Conservation (phyloP, 2,797 vertebrate genomes). For the Perdix hodgsoniae region DNA sequence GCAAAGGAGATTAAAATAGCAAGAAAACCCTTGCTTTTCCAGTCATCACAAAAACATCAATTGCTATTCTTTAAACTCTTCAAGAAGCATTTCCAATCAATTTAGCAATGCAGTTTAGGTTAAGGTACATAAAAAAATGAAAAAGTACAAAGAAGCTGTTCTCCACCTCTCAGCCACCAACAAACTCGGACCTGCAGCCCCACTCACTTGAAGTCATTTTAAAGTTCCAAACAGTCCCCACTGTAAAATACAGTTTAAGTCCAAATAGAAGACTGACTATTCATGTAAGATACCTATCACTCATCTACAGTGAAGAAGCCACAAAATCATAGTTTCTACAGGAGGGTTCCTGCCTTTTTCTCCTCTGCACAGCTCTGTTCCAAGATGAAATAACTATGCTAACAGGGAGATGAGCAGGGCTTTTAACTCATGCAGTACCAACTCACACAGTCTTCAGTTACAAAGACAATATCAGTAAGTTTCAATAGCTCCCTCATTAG, state of each 20-base stretch:
- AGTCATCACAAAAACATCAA: background rate
- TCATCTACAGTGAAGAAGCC: background rate
- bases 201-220: background rate
- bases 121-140: background rate
- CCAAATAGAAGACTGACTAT: background rate
- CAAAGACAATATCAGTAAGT: background rate
- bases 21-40: background rate
- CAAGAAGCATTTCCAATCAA: background rate
- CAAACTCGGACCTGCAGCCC: background rate
- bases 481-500: background rate
- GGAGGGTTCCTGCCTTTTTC: background rate
- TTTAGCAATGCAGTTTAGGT: background rate
- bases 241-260: background rate
- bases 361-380: background rate
- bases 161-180: background rate
- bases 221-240: background rate
- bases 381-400: background rate
- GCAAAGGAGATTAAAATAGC: background rate
- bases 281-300: background rate
- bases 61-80: background rate
- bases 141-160: background rate
- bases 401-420: background rate
- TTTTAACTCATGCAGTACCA: background rate
- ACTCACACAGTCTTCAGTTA: background rate
- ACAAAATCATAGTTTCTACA: background rate